Conservation (phyloP, 2,113 vertebrate species). For the Pelobates fuscus region DNA sequence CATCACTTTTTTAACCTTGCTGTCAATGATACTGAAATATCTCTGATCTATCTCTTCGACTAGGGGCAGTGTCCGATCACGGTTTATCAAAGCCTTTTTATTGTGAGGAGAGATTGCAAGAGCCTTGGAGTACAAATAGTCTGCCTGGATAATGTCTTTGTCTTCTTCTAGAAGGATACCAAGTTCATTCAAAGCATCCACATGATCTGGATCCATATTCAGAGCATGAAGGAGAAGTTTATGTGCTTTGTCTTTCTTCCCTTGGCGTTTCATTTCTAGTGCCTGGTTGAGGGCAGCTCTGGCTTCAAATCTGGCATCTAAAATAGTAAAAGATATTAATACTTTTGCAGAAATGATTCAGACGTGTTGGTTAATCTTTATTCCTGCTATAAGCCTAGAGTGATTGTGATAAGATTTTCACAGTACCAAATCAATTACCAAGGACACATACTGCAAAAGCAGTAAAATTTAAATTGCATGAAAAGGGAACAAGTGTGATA, state of each 20-base stretch:
- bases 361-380: too few species aligned
- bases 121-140: constrained; percentile 90
- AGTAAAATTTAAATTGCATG: too few species aligned
- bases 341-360: too few species aligned
- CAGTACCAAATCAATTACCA: too few species aligned
- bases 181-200: constrained; percentile 88
- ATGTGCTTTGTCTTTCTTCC: constrained; percentile 91
- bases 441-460: too few species aligned
- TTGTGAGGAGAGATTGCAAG: constrained; percentile 86
- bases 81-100: constrained; percentile 83
- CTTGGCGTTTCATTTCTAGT: constrained; percentile 90
- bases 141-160: constrained; percentile 91
- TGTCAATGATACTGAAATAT: constrained; percentile 89
- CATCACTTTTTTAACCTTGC: constrained; percentile 91
- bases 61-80: constrained; percentile 86
- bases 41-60: constrained; percentile 96
- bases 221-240: constrained; percentile 89
- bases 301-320: constrained; percentile 84
- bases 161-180: constrained; percentile 94
- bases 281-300: constrained; percentile 89
- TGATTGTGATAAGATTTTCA: too few species aligned
- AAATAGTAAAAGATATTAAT: constrained; percentile 51
- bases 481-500: too few species aligned
- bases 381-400: too few species aligned
- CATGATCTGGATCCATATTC: constrained; percentile 87